These are phyloP conservation scores for Dicranocentrus wangi DNA, from an alignment of 2,888 invertebrate genomes.

Conservation along the genomic window DNA sequence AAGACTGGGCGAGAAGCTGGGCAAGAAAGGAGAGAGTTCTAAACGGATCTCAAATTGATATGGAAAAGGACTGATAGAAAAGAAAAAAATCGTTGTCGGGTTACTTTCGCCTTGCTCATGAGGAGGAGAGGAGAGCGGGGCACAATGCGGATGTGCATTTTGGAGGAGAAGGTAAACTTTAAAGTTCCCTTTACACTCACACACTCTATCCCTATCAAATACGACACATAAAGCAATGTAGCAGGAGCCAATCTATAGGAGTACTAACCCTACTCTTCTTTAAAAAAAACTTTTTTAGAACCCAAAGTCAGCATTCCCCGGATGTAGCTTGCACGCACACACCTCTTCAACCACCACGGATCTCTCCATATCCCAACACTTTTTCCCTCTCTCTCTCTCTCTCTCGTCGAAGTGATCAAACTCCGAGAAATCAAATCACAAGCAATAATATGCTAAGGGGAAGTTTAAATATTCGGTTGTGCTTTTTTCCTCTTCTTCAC, in stretches of 20 bases:
- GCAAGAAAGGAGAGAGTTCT: background rate
- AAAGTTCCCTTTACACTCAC: too few species aligned
- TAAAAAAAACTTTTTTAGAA: conserved; percentile 6
- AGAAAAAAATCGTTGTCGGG: background rate
- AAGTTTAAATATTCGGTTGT: background rate
- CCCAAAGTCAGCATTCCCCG: too few species aligned
- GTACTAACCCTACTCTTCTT: too few species aligned
- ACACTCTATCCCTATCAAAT: too few species aligned
- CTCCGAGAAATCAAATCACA: conserved; percentile 48
- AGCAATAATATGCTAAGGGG: conserved; percentile 56
- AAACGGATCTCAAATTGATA: background rate
- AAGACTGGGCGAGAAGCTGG: too few species aligned
- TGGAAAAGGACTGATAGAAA: background rate
- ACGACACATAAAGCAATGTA: too few species aligned
- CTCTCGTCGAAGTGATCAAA: conserved; percentile 16
- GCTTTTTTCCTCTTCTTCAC: background rate
- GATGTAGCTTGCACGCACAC: too few species aligned
- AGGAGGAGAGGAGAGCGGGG: too few species aligned
- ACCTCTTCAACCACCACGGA: too few species aligned
- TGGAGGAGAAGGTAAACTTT: background rate
- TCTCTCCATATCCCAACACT: too few species aligned
- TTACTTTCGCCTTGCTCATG: background rate
- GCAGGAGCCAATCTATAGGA: too few species aligned
- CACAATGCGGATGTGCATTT: background rate
- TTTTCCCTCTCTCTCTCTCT: too few species aligned